phyloP scores from a whole-genome alignment of 2,888 invertebrate genomes.

The Lepidonotus clava region DNA sequence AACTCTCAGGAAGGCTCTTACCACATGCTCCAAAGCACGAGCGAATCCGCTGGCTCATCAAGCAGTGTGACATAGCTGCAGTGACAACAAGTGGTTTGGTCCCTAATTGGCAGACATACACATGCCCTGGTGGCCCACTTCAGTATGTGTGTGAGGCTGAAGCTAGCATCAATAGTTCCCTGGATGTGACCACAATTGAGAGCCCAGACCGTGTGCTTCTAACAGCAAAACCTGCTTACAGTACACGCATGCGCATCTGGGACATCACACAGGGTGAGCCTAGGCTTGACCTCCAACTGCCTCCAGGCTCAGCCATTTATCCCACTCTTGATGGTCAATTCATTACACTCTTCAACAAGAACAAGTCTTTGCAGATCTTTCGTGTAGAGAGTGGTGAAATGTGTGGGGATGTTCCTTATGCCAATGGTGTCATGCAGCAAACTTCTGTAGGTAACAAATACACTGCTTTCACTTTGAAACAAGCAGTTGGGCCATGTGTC shows the following conservation, averaged over 20 bases:
- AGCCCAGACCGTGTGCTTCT: conserved; percentile 71
- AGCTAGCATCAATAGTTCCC: conserved; percentile 63
- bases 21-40: conserved; percentile 66
- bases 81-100: conserved; percentile 71
- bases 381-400: conserved; percentile 71
- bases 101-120: conserved; percentile 74
- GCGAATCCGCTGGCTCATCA: conserved; percentile 68
- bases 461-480: conserved; percentile 69
- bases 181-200: conserved; percentile 72
- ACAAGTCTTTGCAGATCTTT: conserved; percentile 68
- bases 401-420: conserved; percentile 69
- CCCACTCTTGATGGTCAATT: conserved; percentile 71
- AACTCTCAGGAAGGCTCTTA: conserved; percentile 60
- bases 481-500: conserved; percentile 71
- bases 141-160: conserved; percentile 74
- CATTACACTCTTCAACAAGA: conserved; percentile 70
- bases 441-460: conserved; percentile 69
- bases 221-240: conserved; percentile 70
- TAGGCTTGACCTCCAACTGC: conserved; percentile 71
- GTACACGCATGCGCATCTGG: conserved; percentile 71
- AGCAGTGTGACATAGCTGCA: conserved; percentile 71
- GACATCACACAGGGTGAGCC: conserved; percentile 73
- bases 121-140: conserved; percentile 75
- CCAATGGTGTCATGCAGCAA: conserved; percentile 46
- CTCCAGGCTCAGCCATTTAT: conserved; percentile 67